These are phyloP conservation scores for Morelia viridis DNA, from an alignment of 2,797 vertebrate genomes.

Conservation along the genomic window DNA sequence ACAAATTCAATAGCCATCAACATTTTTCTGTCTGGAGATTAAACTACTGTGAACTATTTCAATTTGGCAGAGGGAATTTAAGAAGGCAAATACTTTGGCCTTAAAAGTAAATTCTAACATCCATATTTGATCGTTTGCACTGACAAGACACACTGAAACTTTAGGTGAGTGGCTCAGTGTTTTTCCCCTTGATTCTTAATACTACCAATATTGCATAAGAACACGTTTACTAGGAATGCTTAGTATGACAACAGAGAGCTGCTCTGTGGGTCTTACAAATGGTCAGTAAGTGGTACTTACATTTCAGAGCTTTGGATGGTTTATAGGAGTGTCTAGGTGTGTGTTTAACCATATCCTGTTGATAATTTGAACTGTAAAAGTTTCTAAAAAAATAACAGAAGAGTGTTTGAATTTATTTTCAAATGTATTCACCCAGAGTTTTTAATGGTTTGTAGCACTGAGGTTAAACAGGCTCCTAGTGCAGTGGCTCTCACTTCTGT, in stretches of 20 bases:
- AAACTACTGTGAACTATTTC: conserved; percentile 61
- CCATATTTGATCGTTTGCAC: conserved; percentile 38
- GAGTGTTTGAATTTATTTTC: background rate
- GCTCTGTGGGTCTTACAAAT: conserved; percentile 66
- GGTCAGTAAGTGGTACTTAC: conserved; percentile 67
- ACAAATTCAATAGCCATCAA: conserved; percentile 64
- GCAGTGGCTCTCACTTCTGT: background rate
- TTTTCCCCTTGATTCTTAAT: background rate
- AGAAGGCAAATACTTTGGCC: conserved; percentile 57
- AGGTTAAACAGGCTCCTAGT: background rate
- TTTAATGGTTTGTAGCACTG: background rate
- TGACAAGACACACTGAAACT: conserved; percentile 37
- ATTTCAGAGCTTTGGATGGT: conserved; percentile 53
- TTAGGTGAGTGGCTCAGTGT: conserved; percentile 45
- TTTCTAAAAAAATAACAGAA: background rate
- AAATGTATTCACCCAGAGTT: background rate
- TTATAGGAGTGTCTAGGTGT: conserved; percentile 60
- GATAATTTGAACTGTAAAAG: background rate
- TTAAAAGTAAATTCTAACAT: background rate
- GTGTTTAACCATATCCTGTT: conserved; percentile 2
- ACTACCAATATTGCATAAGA: background rate
- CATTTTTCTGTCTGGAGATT: conserved; percentile 54
- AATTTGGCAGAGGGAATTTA: conserved; percentile 52
- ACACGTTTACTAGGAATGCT: conserved; percentile 55
- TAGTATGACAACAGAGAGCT: conserved; percentile 65